A percentile compares a stretch with the other conserved stretches of the same genome.
Evolutionary conservation across 2,113 vertebrate species (phyloP).

Genomic region (Passer montanus): DNA sequence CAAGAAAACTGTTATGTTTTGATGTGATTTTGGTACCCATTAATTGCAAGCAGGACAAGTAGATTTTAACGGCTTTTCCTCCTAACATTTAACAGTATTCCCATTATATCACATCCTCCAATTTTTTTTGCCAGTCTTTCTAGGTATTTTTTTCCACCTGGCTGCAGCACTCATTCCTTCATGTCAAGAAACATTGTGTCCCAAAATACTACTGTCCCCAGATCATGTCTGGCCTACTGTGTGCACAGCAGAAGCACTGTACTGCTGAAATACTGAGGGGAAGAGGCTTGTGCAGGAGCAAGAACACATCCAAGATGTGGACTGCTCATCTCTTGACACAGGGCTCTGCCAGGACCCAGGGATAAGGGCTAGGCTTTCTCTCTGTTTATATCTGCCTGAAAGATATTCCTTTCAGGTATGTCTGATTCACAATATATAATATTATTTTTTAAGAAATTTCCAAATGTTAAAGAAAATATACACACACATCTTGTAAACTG

Average conservation of each 20-base stretch:
- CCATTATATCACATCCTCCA: background rate
- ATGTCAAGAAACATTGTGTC: background rate
- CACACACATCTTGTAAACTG: background rate
- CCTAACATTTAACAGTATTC: background rate
- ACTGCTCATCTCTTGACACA: background rate
- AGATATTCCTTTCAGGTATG: background rate
- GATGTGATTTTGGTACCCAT: background rate
- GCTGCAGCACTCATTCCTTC: background rate
- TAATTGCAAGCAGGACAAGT: background rate
- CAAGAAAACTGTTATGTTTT: background rate
- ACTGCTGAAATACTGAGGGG: background rate
- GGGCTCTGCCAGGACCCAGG: background rate
- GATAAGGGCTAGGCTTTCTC: background rate
- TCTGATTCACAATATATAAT: background rate
- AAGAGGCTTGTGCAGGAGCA: background rate
- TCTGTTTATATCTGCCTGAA: background rate
- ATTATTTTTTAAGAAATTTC: background rate
- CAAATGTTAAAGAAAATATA: background rate
- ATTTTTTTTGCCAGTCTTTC: background rate
- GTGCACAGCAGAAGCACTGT: background rate
- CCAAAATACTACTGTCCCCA: background rate
- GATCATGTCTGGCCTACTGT: background rate
- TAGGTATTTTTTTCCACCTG: background rate
- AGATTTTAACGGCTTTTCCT: background rate
- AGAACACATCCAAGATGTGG: accelerated